Conservation (phyloP, 2,888 invertebrate species). For the Protophormia terraenovae region DNA sequence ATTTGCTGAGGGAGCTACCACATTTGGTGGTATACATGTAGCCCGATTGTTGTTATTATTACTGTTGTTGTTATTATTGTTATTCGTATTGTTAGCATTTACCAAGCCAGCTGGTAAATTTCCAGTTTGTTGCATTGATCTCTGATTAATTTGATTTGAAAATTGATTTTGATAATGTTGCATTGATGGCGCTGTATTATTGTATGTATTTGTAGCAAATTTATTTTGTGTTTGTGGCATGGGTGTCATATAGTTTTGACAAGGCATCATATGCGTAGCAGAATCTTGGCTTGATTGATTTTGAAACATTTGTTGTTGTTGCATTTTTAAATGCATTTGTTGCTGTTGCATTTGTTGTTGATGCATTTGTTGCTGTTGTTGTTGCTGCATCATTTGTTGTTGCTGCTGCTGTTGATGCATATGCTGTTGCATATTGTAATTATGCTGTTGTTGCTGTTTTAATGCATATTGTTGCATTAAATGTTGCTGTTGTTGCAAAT, state of each 20-base stretch:
- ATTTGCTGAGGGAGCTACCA: conserved; percentile 70
- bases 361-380: conserved; percentile 67
- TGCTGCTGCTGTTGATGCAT: conserved; percentile 69
- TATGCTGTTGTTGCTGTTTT: conserved; percentile 73
- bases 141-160: conserved; percentile 38
- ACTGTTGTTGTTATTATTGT: not conserved
- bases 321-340: conserved; percentile 65
- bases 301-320: conserved; percentile 65
- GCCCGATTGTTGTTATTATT: not conserved
- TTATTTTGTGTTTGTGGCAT: conserved; percentile 60
- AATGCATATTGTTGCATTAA: conserved; percentile 68
- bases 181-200: conserved; percentile 64
- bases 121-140: conserved; percentile 67
- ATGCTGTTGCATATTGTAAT: conserved; percentile 70
- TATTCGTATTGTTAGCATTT: conserved; percentile 72
- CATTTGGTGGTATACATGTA: conserved; percentile 61
- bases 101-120: conserved; percentile 76
- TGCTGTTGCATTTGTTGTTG: conserved; percentile 71
- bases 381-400: conserved; percentile 53
- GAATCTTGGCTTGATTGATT: conserved; percentile 45
- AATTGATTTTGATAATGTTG: conserved; percentile 63
- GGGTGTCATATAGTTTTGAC: conserved; percentile 66
- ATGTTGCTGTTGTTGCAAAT: conserved; percentile 72
- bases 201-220: conserved; percentile 62
- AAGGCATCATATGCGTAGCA: conserved; percentile 64